Percentiles rank a stretch among this genome's conserved stretches.
Evolutionary conservation across 2,113 vertebrate species (phyloP).

Genomic region (Melanerpes aurifrons): DNA sequence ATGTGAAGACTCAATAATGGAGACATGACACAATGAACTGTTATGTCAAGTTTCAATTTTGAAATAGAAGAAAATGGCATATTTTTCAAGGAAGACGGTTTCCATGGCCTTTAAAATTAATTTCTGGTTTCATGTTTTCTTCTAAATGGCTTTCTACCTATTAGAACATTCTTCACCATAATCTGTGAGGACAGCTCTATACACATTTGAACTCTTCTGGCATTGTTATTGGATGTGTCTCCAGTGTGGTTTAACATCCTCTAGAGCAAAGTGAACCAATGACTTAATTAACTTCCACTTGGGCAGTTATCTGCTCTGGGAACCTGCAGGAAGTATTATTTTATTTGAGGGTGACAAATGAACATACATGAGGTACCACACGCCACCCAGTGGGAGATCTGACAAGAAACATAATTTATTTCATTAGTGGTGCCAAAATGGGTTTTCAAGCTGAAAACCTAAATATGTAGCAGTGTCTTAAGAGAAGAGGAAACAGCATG

Average conservation of each 20-base stretch:
- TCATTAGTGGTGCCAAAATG: constrained; percentile 67
- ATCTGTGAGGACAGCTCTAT: background rate
- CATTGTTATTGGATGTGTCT: constrained; percentile 22
- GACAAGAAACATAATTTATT: constrained; percentile 76
- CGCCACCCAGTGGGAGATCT: constrained; percentile 66
- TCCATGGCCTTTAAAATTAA: background rate
- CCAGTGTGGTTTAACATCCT: constrained; percentile 34
- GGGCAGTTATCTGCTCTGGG: constrained; percentile 55
- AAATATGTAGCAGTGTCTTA: constrained; percentile 27
- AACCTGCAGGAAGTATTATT: constrained; percentile 66
- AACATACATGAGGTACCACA: constrained; percentile 61
- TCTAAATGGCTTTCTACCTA: background rate
- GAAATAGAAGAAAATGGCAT: background rate
- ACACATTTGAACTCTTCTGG: background rate
- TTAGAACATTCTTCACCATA: background rate
- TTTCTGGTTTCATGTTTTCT: background rate
- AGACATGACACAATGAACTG: background rate
- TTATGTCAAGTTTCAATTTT: background rate
- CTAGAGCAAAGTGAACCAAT: constrained; percentile 61
- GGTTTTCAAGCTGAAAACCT: constrained; percentile 57
- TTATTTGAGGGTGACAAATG: constrained; percentile 67
- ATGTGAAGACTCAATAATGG: background rate
- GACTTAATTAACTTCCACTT: constrained; percentile 73
- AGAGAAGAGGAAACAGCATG: constrained; percentile 25
- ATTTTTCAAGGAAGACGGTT: background rate